Conservation (phyloP, 2,113 vertebrate species). For the Phyllostomus discolor region DNA sequence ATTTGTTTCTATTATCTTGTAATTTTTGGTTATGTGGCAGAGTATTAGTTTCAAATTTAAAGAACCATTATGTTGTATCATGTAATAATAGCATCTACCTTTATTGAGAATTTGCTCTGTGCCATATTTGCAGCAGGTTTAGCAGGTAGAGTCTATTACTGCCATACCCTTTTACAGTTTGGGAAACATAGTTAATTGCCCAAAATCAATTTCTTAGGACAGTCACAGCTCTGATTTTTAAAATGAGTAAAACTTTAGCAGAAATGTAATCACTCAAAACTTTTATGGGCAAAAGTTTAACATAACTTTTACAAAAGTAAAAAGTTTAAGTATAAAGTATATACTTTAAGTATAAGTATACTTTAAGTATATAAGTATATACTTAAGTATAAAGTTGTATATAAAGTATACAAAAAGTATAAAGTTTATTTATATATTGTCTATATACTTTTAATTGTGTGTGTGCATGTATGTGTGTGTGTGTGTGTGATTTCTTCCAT, state of each 20-base stretch:
- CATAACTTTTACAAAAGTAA: too few relatives aligned
- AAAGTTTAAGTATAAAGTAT: too few relatives aligned
- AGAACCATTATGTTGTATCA: neutral
- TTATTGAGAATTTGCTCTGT: neutral
- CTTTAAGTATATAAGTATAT: too few relatives aligned
- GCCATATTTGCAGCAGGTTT: neutral
- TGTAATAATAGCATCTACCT: neutral
- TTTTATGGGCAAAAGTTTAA: neutral
- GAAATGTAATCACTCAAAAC: neutral
- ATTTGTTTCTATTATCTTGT: neutral
- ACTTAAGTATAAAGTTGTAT: too few relatives aligned
- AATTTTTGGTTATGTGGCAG: neutral
- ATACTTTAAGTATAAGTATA: too few relatives aligned
- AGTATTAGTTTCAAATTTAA: neutral
- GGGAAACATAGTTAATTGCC: neutral
- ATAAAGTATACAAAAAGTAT: too few relatives aligned
- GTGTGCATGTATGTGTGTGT: neutral
- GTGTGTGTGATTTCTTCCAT: neutral
- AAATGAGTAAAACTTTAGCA: neutral
- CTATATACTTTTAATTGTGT: neutral
- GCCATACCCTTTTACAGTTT: neutral
- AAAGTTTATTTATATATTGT: conserved; percentile 32
- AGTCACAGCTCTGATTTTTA: neutral
- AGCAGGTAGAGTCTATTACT: neutral
- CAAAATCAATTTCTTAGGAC: neutral